A percentile compares a stretch with the other conserved stretches of the same genome.
Evolutionary conservation across 2,797 vertebrate species (phyloP).

Genomic region (Xiphophorus birchmanni): DNA sequence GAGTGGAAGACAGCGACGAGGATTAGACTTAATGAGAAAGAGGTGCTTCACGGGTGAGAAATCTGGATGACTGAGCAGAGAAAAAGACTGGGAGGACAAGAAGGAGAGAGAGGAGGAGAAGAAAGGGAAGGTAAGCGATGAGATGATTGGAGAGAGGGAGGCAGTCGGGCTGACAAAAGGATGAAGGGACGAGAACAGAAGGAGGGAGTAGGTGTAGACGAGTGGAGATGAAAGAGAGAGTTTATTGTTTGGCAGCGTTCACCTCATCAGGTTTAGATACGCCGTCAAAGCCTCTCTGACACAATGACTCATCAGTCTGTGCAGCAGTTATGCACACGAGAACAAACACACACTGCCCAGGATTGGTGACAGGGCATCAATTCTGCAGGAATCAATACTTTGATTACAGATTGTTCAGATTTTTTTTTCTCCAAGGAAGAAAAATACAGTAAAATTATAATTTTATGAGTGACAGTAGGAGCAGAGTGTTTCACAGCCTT

Average conservation of each 20-base stretch:
- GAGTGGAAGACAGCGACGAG: conserved; percentile 24
- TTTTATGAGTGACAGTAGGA: background rate
- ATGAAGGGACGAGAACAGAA: conserved; percentile 26
- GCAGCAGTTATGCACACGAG: conserved; percentile 1
- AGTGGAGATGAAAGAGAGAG: conserved; percentile 47
- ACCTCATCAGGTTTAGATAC: conserved; percentile 34
- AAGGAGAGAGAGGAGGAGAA: background rate
- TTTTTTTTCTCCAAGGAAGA: background rate
- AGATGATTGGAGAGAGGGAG: conserved; percentile 8
- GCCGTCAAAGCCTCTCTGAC: conserved; percentile 42
- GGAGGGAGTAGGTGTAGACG: conserved; percentile 6
- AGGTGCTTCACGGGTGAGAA: conserved; percentile 41
- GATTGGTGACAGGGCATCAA: background rate
- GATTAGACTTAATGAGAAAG: conserved; percentile 43
- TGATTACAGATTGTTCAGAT: conserved; percentile 3
- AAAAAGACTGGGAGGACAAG: conserved; percentile 9
- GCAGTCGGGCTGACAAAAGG: background rate
- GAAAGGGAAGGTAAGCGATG: background rate
- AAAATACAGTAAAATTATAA: background rate
- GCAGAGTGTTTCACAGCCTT: background rate
- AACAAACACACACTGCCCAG: background rate
- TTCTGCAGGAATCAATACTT: conserved; percentile 9
- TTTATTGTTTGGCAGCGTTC: conserved; percentile 39
- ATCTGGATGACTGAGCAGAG: conserved; percentile 8
- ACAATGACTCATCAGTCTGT: conserved; percentile 47